A percentile compares a stretch with the other conserved stretches of the same genome.
Conservation (phyloP, 2,888 invertebrate genomes). For the Maniola hyperantus region DNA sequence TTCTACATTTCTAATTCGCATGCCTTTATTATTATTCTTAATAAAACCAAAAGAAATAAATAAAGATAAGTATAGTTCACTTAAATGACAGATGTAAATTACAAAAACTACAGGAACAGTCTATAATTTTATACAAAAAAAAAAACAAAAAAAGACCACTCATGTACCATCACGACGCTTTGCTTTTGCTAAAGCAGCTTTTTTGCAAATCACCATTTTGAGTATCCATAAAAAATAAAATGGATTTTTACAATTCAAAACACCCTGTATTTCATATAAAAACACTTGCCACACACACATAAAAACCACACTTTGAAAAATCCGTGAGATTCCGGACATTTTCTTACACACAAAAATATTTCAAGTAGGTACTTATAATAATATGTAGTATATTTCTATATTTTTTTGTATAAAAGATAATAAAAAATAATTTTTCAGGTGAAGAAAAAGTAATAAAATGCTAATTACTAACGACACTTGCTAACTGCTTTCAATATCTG, state of each 20-base stretch:
- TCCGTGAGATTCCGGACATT: slow-evolving; percentile 64
- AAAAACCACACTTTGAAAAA: slow-evolving; percentile 49
- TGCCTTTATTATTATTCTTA: slow-evolving; percentile 44
- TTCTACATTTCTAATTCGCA: slow-evolving; percentile 47
- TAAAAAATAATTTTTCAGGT: slow-evolving; percentile 64
- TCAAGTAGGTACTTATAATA: slow-evolving; percentile 16
- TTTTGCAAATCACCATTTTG: slow-evolving; percentile 52
- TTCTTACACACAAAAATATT: slow-evolving; percentile 5
- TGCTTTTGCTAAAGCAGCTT: slow-evolving; percentile 77
- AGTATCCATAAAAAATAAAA: not conserved
- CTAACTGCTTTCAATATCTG: slow-evolving; percentile 61
- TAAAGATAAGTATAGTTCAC: slow-evolving; percentile 25
- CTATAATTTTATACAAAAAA: slow-evolving; percentile 41
- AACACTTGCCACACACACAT: slow-evolving; percentile 44
- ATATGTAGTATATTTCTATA: slow-evolving; percentile 22
- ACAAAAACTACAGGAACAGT: slow-evolving; percentile 40
- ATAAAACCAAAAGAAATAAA: too few relatives aligned
- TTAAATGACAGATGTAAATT: slow-evolving; percentile 1
- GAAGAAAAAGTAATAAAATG: slow-evolving; percentile 50
- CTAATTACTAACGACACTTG: slow-evolving; percentile 42
- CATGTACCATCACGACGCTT: slow-evolving; percentile 49
- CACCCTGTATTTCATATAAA: slow-evolving; percentile 38
- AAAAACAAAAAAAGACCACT: slow-evolving; percentile 34
- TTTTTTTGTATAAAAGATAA: slow-evolving; percentile 29
- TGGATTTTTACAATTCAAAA: slow-evolving; percentile 30